phyloP scores from a whole-genome alignment of 2,797 vertebrate species.

The Lemur catta region DNA sequence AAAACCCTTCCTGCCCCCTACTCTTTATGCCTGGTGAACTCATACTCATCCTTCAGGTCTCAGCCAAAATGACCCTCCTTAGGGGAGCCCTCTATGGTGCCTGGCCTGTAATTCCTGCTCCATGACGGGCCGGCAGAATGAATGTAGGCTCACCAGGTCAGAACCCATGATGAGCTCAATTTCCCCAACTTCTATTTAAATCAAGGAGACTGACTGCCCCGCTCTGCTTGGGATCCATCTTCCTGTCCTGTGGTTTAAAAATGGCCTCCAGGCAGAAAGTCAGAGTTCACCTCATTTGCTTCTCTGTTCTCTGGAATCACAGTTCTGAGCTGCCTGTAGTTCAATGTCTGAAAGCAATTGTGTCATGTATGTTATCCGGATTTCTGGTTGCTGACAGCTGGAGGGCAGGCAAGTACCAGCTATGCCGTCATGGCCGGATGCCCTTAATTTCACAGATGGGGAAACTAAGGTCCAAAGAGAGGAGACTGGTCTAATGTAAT shows the following conservation, averaged over 20 bases:
- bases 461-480: not conserved
- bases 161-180: not conserved
- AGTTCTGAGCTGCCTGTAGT: not conserved
- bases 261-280: not conserved
- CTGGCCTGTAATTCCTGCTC: not conserved
- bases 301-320: not conserved
- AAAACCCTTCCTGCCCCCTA: not conserved
- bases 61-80: not conserved
- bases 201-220: fast-evolving
- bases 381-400: not conserved
- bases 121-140: not conserved
- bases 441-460: not conserved
- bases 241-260: not conserved
- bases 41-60: not conserved
- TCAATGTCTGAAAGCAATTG: not conserved
- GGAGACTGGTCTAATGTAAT: not conserved
- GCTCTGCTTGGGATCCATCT: not conserved
- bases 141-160: not conserved
- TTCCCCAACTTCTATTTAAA: not conserved
- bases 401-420: not conserved
- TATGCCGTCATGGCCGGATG: not conserved
- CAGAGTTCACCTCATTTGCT: not conserved
- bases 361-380: not conserved
- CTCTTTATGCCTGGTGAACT: not conserved
- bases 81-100: not conserved